Evolutionary conservation across 2,113 vertebrate genomes (phyloP).

Genomic region (Etheostoma spectabile): DNA sequence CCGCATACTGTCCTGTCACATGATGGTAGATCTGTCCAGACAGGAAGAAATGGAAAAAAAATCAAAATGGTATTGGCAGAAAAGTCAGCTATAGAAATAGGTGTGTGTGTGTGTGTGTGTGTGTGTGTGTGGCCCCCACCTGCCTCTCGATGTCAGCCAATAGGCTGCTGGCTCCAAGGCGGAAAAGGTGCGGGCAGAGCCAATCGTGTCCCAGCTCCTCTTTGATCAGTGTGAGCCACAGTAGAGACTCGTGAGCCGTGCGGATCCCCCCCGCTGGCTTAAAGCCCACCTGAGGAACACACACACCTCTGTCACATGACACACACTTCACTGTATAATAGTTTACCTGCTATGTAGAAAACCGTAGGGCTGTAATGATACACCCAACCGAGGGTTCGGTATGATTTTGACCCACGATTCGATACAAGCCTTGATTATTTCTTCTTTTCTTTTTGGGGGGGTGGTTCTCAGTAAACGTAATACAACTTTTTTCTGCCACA

Average conservation of each 20-base stretch:
- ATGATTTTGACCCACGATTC: too few species aligned
- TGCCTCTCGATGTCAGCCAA: constrained; percentile 94
- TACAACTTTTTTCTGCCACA: too few species aligned
- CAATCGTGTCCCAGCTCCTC: constrained; percentile 93
- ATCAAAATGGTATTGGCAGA: neutral
- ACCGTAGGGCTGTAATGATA: too few species aligned
- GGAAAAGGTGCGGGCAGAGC: constrained; percentile 91
- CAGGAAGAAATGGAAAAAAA: neutral
- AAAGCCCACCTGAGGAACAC: constrained; percentile 85
- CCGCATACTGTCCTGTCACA: constrained; percentile 91
- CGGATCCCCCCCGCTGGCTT: constrained; percentile 97
- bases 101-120: neutral
- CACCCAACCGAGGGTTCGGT: too few species aligned
- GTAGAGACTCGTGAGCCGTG: constrained; percentile 89
- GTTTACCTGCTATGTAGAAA: too few species aligned
- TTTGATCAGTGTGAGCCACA: constrained; percentile 94
- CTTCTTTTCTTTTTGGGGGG: too few species aligned
- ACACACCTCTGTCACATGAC: neutral
- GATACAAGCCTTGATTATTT: too few species aligned
- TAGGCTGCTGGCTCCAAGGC: constrained; percentile 94
- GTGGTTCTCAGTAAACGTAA: too few species aligned
- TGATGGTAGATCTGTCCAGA: constrained; percentile 92
- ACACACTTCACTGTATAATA: too few species aligned
- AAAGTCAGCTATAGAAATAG: neutral
- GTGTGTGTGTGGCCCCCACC: constrained; percentile 76